phyloP scores from a whole-genome alignment of 2,797 vertebrate genomes.

The Scomberomorus guttatus region DNA sequence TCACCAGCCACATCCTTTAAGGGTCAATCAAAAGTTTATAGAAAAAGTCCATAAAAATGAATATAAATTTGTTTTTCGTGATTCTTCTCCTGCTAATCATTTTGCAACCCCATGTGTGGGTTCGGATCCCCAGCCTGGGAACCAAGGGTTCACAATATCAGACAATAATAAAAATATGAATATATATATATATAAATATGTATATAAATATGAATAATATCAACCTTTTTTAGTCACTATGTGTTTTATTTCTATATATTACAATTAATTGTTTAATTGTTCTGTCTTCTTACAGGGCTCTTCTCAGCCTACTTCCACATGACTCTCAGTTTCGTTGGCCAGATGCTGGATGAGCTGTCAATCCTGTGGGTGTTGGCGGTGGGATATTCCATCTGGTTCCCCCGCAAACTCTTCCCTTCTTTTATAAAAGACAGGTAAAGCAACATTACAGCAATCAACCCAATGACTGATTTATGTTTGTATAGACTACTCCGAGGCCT shows the following conservation, averaged over 20 bases:
- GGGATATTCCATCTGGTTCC: constrained; percentile 92
- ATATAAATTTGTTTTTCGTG: background rate
- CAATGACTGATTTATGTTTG: background rate
- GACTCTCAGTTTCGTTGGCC: constrained; percentile 95
- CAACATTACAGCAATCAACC: background rate
- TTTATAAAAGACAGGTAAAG: constrained; percentile 91
- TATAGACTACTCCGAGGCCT: background rate
- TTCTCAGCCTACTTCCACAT: constrained; percentile 97
- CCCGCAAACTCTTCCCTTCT: constrained; percentile 88
- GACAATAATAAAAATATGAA: background rate
- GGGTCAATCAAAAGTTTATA: no score
- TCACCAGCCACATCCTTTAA: no score
- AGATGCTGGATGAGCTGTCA: constrained; percentile 94
- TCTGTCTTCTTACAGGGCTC: constrained; percentile 80
- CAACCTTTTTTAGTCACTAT: background rate
- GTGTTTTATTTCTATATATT: background rate
- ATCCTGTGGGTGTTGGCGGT: constrained; percentile 93
- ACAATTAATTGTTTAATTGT: background rate
- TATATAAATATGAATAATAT: no score
- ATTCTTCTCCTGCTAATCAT: background rate
- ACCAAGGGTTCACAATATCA: background rate
- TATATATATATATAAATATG: no score
- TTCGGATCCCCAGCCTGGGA: background rate
- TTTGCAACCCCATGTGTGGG: background rate
- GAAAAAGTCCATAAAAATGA: no score